Evolutionary conservation across 2,113 vertebrate genomes (phyloP), one percentile per base, ranked within the genome.

Genomic region (Mustela nigripes): DNA sequence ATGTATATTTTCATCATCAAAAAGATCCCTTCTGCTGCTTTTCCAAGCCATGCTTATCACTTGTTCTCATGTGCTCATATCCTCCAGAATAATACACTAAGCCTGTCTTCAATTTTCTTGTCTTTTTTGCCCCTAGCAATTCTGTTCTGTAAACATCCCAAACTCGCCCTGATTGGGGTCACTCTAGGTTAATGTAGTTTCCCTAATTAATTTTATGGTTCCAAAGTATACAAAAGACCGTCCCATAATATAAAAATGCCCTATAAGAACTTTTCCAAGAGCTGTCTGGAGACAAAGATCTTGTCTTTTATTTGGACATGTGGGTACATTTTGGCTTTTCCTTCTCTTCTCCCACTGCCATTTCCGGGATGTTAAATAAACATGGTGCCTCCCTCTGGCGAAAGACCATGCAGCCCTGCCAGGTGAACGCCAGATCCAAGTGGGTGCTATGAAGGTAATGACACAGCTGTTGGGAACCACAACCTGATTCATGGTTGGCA

Each of bases 111-210:
- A 82, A 73, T 79, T 67, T 53, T 28, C 84, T 92, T 81, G 26
- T 56, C 33, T 60, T 63, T 82, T 48, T 33, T 2, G 21, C 56
- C 42, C 71, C 56, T 81, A 86, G 67, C 69, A 92, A 85, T 91
- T 91, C 74, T 94, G 63, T 67, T 48, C 21, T 39, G 28, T 85
- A 96, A 94, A 92, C 73, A 95, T 78, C 63, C 88, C 65, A 89
- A 91, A 95, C 63, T 36, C 48, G 45, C 89, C 82, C 7, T 94
- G 95, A 91, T 39, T 94, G 93, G 87, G 94, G 91, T 96, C 91
- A 92, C 28, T 22, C 14, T 21, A 79, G 71, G 93, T n/a, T 96
- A 97, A 96, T 60, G 96, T 22, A 71, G 53, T 85, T 94, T 93
- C 80, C 86, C 53, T 82, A 88, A 89, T 97, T 92, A 92, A 95